Evolutionary conservation across 2,888 invertebrate genomes (phyloP), one percentile per base, ranked within the genome.

Genomic region (Mythimna loreyi): DNA sequence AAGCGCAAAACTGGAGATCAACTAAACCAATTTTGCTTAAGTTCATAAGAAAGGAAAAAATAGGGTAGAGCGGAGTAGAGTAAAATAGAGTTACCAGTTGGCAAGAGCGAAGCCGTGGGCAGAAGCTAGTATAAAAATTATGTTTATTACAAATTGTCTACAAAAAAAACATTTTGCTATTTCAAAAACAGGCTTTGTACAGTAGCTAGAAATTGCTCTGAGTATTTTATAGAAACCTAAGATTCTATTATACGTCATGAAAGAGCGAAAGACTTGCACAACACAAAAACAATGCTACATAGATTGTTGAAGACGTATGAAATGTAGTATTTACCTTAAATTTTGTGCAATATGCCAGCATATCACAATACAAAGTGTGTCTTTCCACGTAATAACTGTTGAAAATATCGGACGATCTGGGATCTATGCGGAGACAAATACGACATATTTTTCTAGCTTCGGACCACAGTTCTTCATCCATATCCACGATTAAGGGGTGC

Each of bases 311-410:
- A 9, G 19, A n/a, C 6, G 45, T 23, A 5, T 2, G 13, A 23
- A 13, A 13, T 28, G 1, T 13, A 4, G 8, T 28, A 43, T 19
- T 75, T 88, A 95, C 95, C 90, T 90, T 90, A 21, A 93, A 68
- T 88, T 92, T 93, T 21, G 94, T 95, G 73, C 92, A 94, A 61
- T 82, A 87, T n/a, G 87, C 85, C 49, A 96, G 75, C 92, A 96
- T 94, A 78, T 94, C 94, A 57, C 89, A 85, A 73, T 92, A 94
- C 28, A 92, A 84, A 62, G 86, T 91, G 53, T 91, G 90, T 71
- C 87, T 90, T 86, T 93, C 93, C n/a, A 79, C 65, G 78, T 92
- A 92, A 81, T 86, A 92, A 86, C 87, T 88, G 21, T 89, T 90
- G 76, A 89, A 95, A 79, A 96, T 93, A 89, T 96, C 90, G 55